Percentiles rank a stretch among this genome's conserved stretches.
Evolutionary conservation across 2,888 invertebrate species (phyloP).

Genomic region (Drosophila helvetica): DNA sequence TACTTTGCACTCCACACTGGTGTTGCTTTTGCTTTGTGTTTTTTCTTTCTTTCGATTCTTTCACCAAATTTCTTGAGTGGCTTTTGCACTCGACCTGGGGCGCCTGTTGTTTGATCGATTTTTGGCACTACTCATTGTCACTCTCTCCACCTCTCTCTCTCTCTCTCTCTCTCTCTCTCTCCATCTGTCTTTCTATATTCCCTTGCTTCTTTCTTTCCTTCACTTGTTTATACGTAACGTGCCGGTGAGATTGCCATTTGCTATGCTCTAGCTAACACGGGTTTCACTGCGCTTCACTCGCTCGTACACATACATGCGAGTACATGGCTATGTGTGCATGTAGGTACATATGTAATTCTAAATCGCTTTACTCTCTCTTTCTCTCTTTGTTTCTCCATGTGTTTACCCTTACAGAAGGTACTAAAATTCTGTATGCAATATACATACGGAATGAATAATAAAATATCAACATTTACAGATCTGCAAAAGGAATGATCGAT

Average conservation of each 20-base stretch:
- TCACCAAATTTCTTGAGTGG: conserved; percentile 28
- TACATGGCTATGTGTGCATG: too few relatives aligned
- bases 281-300: conserved; percentile 53
- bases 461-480: not conserved
- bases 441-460: not conserved
- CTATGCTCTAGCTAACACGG: conserved; percentile 49
- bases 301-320: not conserved
- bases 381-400: not conserved
- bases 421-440: not conserved
- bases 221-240: conserved; percentile 65
- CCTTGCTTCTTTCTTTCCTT: conserved; percentile 4
- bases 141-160: not conserved
- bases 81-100: conserved; percentile 20
- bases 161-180: not conserved
- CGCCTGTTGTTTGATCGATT: conserved; percentile 68
- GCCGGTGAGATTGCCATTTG: conserved; percentile 30
- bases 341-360: not conserved
- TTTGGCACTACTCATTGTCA: conserved; percentile 34
- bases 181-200: conserved; percentile 25
- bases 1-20: conserved; percentile 13
- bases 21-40: conserved; percentile 38
- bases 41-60: conserved; percentile 21
- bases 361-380: not conserved
- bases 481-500: too few relatives aligned
- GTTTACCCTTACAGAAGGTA: not conserved